phyloP scores from a whole-genome alignment of 2,113 vertebrate genomes.

The Cyprinodon tularosa region DNA sequence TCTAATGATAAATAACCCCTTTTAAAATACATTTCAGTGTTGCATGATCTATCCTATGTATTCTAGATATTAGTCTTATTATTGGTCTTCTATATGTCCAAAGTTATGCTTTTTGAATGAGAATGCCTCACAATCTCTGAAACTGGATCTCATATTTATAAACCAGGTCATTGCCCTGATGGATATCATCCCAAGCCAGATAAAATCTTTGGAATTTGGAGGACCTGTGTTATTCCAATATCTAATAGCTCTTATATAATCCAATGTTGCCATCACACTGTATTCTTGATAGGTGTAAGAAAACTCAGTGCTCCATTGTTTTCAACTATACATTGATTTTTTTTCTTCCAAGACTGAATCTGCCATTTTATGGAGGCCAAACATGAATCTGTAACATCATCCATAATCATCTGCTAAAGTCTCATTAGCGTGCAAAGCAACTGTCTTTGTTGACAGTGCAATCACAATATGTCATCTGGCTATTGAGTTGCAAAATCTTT shows the following conservation, averaged over 20 bases:
- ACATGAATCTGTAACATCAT: conserved; percentile 34
- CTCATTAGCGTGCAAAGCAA: conserved; percentile 41
- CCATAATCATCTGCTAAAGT: conserved; percentile 43
- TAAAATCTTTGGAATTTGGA: neutral
- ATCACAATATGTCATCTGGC: conserved; percentile 65
- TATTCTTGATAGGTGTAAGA: neutral
- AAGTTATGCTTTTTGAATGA: too few relatives aligned
- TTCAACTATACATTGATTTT: neutral
- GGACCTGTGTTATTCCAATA: neutral
- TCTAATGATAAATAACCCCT: neutral
- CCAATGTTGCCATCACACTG: neutral
- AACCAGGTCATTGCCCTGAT: too few relatives aligned
- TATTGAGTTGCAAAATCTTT: conserved; percentile 67
- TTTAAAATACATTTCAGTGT: neutral
- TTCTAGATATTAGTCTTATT: too few relatives aligned
- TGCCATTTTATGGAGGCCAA: conserved; percentile 48
- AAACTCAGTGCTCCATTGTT: neutral
- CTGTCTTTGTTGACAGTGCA: conserved; percentile 56
- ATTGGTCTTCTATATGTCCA: too few relatives aligned
- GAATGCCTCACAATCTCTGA: too few relatives aligned
- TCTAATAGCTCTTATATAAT: neutral
- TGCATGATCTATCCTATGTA: neutral
- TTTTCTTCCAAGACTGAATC: conserved; percentile 14
- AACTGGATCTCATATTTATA: too few relatives aligned
- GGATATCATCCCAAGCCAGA: neutral